phyloP scores from a whole-genome alignment of 2,888 invertebrate species.

The Amphipyra tragopoginis region DNA sequence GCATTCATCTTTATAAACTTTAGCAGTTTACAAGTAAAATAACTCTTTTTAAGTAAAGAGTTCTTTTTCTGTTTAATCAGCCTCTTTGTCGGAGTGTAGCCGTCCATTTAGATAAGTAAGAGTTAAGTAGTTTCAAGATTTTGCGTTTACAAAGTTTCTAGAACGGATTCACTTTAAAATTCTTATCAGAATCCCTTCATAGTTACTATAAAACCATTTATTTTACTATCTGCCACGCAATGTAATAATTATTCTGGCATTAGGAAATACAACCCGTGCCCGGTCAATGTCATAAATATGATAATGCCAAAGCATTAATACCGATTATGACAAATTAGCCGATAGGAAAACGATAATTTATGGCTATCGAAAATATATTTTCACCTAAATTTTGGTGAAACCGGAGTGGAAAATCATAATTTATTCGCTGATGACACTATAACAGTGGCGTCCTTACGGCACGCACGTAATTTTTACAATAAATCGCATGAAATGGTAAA shows the following conservation, averaged over 20 bases:
- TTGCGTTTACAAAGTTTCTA: neutral
- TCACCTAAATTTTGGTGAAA: constrained; percentile 33
- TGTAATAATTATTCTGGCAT: constrained; percentile 14
- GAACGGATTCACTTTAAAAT: neutral
- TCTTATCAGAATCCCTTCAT: constrained; percentile 1
- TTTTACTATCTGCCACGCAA: neutral
- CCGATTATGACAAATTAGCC: constrained; percentile 49
- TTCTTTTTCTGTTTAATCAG: constrained; percentile 42
- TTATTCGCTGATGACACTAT: constrained; percentile 46
- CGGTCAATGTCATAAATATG: constrained; percentile 41
- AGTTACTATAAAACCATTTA: neutral
- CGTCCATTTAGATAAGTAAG: constrained; percentile 37
- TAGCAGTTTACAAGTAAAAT: constrained; percentile 33
- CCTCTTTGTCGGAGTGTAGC: constrained; percentile 12
- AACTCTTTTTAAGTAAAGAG: constrained; percentile 38
- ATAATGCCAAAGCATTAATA: constrained; percentile 49
- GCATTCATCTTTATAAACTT: constrained; percentile 46
- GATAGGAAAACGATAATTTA: constrained; percentile 51
- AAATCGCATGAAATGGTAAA: constrained; percentile 25
- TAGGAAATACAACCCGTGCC: constrained; percentile 27
- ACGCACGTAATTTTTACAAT: constrained; percentile 39
- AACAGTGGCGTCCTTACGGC: constrained; percentile 32
- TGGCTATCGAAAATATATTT: constrained; percentile 47
- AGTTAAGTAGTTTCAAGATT: constrained; percentile 22
- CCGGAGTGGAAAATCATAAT: constrained; percentile 37